phyloP scores from a whole-genome alignment of 2,888 invertebrate species.

The Eucriotettix oculatus region DNA sequence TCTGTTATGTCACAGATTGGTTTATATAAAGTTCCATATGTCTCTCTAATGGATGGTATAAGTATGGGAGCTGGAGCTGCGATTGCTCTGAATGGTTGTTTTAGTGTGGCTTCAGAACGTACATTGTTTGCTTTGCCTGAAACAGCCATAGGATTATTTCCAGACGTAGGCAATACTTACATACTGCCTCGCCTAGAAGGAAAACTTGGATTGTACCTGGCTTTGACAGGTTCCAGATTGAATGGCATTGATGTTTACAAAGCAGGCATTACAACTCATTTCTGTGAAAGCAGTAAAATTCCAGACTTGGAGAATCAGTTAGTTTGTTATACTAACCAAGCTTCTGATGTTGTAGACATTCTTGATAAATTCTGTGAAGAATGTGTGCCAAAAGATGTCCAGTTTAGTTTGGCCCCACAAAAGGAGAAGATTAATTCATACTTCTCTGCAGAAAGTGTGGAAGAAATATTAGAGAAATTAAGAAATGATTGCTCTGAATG shows the following conservation, averaged over 20 bases:
- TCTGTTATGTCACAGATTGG: conserved; percentile 75
- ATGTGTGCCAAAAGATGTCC: conserved; percentile 32
- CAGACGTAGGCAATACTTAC: conserved; percentile 91
- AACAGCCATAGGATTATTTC: conserved; percentile 89
- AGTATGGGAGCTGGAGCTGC: conserved; percentile 98
- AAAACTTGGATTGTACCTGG: conserved; percentile 76
- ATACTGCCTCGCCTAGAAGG: conserved; percentile 75
- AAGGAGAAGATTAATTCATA: conserved; percentile 60
- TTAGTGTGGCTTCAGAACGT: conserved; percentile 84
- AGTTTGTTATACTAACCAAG: conserved; percentile 29
- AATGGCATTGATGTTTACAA: conserved; percentile 58
- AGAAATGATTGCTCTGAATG: conserved; percentile 68
- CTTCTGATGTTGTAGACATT: conserved; percentile 31
- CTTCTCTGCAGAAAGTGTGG: conserved; percentile 58
- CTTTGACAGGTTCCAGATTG: conserved; percentile 66
- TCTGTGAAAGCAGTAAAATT: conserved; percentile 45
- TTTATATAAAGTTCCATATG: conserved; percentile 71
- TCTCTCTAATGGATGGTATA: conserved; percentile 87
- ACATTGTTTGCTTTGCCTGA: conserved; percentile 98
- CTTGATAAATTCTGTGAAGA: conserved; percentile 40
- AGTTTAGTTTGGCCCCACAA: conserved; percentile 49
- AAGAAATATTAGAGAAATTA: conserved; percentile 60
- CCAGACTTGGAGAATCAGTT: conserved; percentile 45
- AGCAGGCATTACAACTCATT: conserved; percentile 89
- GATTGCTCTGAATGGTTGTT: conserved; percentile 83